phyloP scores from a whole-genome alignment of 2,113 vertebrate species.

The Brachyhypopomus gauderio region DNA sequence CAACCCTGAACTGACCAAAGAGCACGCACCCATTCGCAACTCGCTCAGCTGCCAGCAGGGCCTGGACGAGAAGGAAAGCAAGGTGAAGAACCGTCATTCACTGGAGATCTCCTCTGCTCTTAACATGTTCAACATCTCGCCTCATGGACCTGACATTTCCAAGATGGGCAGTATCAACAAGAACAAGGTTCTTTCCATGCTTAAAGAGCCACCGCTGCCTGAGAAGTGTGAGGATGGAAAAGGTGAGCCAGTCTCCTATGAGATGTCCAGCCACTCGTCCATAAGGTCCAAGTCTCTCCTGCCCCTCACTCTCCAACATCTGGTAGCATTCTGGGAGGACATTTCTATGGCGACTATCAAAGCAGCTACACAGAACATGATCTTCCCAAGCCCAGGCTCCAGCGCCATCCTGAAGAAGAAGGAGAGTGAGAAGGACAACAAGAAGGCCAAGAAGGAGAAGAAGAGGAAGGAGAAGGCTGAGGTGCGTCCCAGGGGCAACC shows the following conservation, averaged over 20 bases:
- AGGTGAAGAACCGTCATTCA: conserved; percentile 96
- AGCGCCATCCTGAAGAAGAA: conserved; percentile 97
- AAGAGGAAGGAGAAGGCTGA: conserved; percentile 98
- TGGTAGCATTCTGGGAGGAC: conserved; percentile 99
- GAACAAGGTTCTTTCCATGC: conserved; percentile 98
- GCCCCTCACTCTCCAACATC: conserved; percentile 92
- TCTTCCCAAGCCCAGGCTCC: conserved; percentile 97
- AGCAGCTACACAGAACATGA: conserved; percentile 98
- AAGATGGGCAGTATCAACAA: conserved; percentile 99
- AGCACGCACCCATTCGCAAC: conserved; percentile 92
- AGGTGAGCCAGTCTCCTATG: conserved; percentile 80
- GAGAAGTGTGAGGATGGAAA: conserved; percentile 96
- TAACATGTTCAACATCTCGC: conserved; percentile 97
- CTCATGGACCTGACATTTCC: conserved; percentile 96
- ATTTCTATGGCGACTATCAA: conserved; percentile 98
- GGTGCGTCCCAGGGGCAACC: conserved; percentile 90
- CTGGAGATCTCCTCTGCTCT: conserved; percentile 97
- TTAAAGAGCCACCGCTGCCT: conserved; percentile 93
- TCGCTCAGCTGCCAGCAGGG: conserved; percentile 87
- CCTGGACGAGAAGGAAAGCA: conserved; percentile 92
- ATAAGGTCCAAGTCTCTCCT: conserved; percentile 89
- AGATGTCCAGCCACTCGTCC: conserved; percentile 77
- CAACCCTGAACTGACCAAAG: conserved; percentile 96
- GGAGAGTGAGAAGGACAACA: conserved; percentile 92
- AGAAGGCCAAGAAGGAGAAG: conserved; percentile 96